Base-by-base conservation (phyloP, 1,140 invertebrate species). In the Pectinophora gossypiella region DNA sequence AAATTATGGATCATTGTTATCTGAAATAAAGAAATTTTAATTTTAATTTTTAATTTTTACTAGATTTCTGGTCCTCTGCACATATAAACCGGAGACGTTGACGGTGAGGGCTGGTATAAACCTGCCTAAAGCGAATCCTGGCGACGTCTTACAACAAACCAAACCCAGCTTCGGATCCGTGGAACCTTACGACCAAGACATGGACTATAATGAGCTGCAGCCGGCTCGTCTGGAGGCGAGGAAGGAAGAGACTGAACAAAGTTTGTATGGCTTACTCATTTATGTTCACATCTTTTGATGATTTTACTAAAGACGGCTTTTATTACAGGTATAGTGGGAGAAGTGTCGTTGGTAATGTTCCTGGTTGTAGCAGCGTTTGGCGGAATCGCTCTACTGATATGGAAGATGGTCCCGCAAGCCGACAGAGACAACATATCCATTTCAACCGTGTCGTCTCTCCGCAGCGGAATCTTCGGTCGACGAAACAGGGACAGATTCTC, bases 81-180 rank as follows among this genome's bases (percentile, higher is more conserved):
- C 92, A 15, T 95, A 94, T 65, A 92, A 94, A 61, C 94, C 94
- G 2, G 94, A 95, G 76, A 94, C 93, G 5, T 88, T 95, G 50
- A 94, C 94, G 0, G 93, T 95, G 7, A 88, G 93, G 51, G 94
- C 94, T 18, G 93, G 94, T 13, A 90, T 93, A 23, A 92, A 91
- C 43, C 77, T 93, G 38, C 91, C 91, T 0, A 91, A 89, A 27
- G 84, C 86, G 10, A 87, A 84, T 20, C 84, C 84, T 10, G 80
- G 79, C 3, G 84, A 87, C 36, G 80, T 87, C 45, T 64, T 88
- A 2, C 61, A 78, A 38, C 72, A 81, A 9, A 76, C 77, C 1
- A 78, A 75, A 50, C 61, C 80, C 16, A 70, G 71, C 10, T 54
- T 64, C 6, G 87, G 85, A n/a, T 73, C 72, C 5, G 85, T 85